Conservation (phyloP, 2,113 vertebrate genomes). For the Gopherus evgoodei region DNA sequence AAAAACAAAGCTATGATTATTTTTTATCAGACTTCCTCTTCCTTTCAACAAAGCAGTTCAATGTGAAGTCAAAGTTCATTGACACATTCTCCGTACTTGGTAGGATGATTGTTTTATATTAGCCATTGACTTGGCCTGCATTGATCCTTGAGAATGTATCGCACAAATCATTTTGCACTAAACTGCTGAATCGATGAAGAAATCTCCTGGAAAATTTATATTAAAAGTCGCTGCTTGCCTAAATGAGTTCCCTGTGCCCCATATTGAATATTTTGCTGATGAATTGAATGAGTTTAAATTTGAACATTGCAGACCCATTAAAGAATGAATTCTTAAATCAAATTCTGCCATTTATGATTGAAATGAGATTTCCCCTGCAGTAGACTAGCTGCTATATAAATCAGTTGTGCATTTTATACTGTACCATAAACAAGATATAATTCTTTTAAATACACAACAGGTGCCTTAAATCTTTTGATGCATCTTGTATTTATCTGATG, state of each 20-base stretch:
- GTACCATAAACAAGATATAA: slow-evolving; percentile 92
- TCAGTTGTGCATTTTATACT: slow-evolving; percentile 91
- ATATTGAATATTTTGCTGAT: slow-evolving; percentile 99
- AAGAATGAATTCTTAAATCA: slow-evolving; percentile 99
- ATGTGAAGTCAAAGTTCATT: slow-evolving; percentile 85
- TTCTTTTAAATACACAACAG: slow-evolving; percentile 89
- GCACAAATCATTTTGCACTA: slow-evolving; percentile 99
- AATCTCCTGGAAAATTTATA: slow-evolving; percentile 99
- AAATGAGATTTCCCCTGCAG: slow-evolving; percentile 94
- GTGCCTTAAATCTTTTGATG: slow-evolving; percentile 86
- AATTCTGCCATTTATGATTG: slow-evolving; percentile 96
- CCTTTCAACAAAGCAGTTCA: slow-evolving; percentile 74
- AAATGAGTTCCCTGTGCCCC: slow-evolving; percentile 90
- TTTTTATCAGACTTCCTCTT: slow-evolving; percentile 33
- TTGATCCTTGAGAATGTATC: slow-evolving; percentile 97
- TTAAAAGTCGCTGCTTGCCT: slow-evolving; percentile 93
- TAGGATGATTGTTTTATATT: slow-evolving; percentile 88
- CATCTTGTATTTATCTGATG: slow-evolving; percentile 84
- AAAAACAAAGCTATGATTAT: slow-evolving; percentile 56
- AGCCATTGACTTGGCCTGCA: slow-evolving; percentile 89
- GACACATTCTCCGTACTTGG: slow-evolving; percentile 80
- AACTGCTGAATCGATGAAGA: slow-evolving; percentile 97
- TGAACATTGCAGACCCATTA: slow-evolving; percentile 96
- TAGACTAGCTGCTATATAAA: slow-evolving; percentile 88
- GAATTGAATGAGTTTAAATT: slow-evolving; percentile 98